Percentiles rank a stretch among this genome's conserved stretches.
These are phyloP conservation scores for Neoarius graeffei DNA, from an alignment of 2,113 vertebrate species.

Conservation along the genomic window DNA sequence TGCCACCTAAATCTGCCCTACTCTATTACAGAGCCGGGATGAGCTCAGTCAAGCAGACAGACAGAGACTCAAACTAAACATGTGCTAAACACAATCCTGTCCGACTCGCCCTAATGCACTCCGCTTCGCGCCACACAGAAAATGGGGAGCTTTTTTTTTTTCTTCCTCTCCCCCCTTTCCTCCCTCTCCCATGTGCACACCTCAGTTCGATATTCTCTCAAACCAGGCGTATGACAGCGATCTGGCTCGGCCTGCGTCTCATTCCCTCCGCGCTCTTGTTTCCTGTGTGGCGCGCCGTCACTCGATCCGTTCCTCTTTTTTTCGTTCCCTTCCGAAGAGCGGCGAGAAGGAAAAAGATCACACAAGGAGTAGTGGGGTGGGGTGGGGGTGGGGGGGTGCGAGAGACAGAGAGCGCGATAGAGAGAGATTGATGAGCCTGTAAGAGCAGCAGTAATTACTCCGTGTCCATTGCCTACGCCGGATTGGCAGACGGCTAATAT, in stretches of 20 bases:
- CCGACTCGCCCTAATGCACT: slow-evolving; percentile 35
- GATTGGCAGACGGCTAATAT: slow-evolving; percentile 84
- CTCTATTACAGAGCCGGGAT: slow-evolving; percentile 13
- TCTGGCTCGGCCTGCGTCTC: slow-evolving; percentile 50
- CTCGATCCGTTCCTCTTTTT: slow-evolving; percentile 61
- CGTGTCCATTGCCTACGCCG: slow-evolving; percentile 78
- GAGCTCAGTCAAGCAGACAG: slow-evolving; percentile 22
- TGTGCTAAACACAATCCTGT: slow-evolving; percentile 35
- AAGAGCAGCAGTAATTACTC: slow-evolving; percentile 82
- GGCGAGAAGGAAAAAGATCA: slow-evolving; percentile 64
- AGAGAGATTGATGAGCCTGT: slow-evolving; percentile 83
- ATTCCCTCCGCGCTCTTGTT: slow-evolving; percentile 47
- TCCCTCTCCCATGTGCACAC: slow-evolving; percentile 1
- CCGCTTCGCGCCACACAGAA: slow-evolving; percentile 5
- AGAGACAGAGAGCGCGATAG: slow-evolving; percentile 62
- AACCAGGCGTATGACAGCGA: slow-evolving; percentile 32
- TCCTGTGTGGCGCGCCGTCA: slow-evolving; percentile 65
- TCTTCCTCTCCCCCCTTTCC: too few relatives aligned
- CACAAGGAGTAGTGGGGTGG: slow-evolving; percentile 53
- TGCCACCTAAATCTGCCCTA: slow-evolving; percentile 24
- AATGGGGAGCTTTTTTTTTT: neutral
- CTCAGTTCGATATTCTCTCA: slow-evolving; percentile 32
- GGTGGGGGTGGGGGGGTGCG: slow-evolving; percentile 45
- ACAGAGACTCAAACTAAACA: slow-evolving; percentile 24
- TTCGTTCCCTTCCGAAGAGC: slow-evolving; percentile 57